These are phyloP conservation scores for Cladopsammia gracilis DNA, from an alignment of 64 coral and sea anemone genomes.

Conservation along the genomic window DNA sequence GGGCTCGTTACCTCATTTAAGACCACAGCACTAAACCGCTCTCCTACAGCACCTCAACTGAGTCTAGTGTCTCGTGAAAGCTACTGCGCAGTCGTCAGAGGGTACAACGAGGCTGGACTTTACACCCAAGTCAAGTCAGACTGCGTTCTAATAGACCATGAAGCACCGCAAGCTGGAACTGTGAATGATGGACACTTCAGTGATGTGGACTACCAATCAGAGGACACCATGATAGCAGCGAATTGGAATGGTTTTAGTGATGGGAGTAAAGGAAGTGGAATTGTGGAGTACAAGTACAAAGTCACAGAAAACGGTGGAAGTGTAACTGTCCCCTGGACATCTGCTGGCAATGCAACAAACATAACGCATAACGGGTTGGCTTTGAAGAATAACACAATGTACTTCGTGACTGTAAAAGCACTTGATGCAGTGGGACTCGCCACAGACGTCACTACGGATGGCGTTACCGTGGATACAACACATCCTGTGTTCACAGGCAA, in stretches of 20 bases:
- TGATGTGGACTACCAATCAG: slow-evolving; percentile 89
- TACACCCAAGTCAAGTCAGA: slow-evolving; percentile 69
- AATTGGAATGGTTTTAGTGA: slow-evolving; percentile 96
- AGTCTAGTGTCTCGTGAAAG: slow-evolving; percentile 75
- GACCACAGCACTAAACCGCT: slow-evolving; percentile 59
- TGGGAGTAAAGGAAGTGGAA: slow-evolving; percentile 86
- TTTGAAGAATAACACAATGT: slow-evolving; percentile 63
- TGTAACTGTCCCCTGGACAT: slow-evolving; percentile 7
- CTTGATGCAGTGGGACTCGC: slow-evolving; percentile 63
- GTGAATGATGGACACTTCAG: slow-evolving; percentile 83
- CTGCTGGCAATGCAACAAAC: background rate
- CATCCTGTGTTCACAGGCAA: slow-evolving; percentile 76
- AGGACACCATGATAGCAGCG: slow-evolving; percentile 49
- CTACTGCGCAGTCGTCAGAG: slow-evolving; percentile 91
- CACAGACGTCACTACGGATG: slow-evolving; percentile 78
- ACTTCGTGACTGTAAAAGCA: slow-evolving; percentile 59
- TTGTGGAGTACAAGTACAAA: slow-evolving; percentile 82
- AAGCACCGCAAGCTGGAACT: slow-evolving; percentile 76
- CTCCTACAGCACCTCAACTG: slow-evolving; percentile 43
- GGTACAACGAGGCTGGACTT: slow-evolving; percentile 91
- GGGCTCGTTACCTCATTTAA: slow-evolving; percentile 81
- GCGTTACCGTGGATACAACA: slow-evolving; percentile 72
- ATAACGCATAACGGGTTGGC: slow-evolving; percentile 56
- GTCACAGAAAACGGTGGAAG: slow-evolving; percentile 20
- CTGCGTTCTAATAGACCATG: slow-evolving; percentile 90